Conservation (phyloP, 2,888 invertebrate species). For the Tholera decimalis region DNA sequence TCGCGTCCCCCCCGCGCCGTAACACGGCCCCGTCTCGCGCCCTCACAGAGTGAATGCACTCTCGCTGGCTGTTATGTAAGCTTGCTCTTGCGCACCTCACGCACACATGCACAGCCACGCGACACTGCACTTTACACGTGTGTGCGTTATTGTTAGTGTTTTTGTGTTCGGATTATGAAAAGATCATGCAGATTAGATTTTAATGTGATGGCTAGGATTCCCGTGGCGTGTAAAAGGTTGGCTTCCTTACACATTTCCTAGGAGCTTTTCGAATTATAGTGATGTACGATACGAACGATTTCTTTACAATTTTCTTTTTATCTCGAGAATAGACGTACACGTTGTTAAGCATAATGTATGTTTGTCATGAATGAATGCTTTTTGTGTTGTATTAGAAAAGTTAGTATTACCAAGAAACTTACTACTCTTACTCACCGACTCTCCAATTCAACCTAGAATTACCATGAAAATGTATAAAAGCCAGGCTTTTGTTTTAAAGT, state of each 20-base stretch:
- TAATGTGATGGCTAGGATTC: slow-evolving; percentile 57
- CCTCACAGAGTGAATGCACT: slow-evolving; percentile 86
- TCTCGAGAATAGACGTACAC: neutral
- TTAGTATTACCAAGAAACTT: neutral
- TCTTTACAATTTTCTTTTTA: slow-evolving; percentile 49
- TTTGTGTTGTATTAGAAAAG: neutral
- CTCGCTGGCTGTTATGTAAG: slow-evolving; percentile 86
- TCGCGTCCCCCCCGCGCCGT: slow-evolving; percentile 50
- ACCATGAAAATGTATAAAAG: slow-evolving; percentile 44
- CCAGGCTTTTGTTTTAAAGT: slow-evolving; percentile 45
- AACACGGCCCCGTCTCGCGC: slow-evolving; percentile 58
- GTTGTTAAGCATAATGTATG: neutral
- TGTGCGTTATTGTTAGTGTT: slow-evolving; percentile 70
- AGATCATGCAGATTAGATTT: slow-evolving; percentile 72
- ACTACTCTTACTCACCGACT: neutral
- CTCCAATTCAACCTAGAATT: slow-evolving; percentile 25
- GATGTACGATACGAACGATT: slow-evolving; percentile 16
- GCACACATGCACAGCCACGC: slow-evolving; percentile 62
- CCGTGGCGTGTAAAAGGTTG: slow-evolving; percentile 41
- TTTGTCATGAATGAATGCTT: neutral
- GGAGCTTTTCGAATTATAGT: slow-evolving; percentile 36
- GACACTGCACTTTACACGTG: slow-evolving; percentile 51
- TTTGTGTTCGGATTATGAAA: slow-evolving; percentile 69
- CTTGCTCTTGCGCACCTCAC: slow-evolving; percentile 69
- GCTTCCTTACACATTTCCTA: slow-evolving; percentile 49